phyloP scores from a whole-genome alignment of 2,113 vertebrate genomes.

The Tringa solitaria region DNA sequence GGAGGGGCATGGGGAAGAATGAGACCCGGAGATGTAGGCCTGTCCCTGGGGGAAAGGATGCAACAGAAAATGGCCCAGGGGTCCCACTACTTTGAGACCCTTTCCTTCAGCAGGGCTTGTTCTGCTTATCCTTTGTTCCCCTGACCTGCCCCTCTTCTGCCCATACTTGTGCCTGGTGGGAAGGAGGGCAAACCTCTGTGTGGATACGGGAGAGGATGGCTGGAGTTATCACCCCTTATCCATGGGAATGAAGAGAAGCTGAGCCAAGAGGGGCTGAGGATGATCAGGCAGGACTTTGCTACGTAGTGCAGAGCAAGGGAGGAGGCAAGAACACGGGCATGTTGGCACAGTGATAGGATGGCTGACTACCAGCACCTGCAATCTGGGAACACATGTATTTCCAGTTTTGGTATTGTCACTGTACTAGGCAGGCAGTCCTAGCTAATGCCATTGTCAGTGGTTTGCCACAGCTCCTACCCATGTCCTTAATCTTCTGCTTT shows the following conservation, averaged over 20 bases:
- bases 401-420: background rate
- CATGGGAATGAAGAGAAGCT: background rate
- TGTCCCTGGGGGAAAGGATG: background rate
- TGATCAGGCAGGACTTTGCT: background rate
- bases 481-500: background rate
- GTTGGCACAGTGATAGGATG: background rate
- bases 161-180: background rate
- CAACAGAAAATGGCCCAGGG: background rate
- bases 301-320: rapidly evolving
- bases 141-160: background rate
- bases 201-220: background rate
- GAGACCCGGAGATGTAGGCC: background rate
- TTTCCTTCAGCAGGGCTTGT: background rate
- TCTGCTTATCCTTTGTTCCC: background rate
- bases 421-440: background rate
- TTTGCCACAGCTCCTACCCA: background rate
- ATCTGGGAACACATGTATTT: background rate
- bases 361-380: background rate
- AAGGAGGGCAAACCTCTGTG: background rate
- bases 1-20: background rate
- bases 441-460: background rate
- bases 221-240: background rate
- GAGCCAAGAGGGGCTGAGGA: background rate
- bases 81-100: background rate
- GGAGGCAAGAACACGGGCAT: rapidly evolving